These are phyloP conservation scores for Ophiothrix spiculata DNA, from an alignment of 35 echinoderm and acorn worm species.

Conservation along the genomic window DNA sequence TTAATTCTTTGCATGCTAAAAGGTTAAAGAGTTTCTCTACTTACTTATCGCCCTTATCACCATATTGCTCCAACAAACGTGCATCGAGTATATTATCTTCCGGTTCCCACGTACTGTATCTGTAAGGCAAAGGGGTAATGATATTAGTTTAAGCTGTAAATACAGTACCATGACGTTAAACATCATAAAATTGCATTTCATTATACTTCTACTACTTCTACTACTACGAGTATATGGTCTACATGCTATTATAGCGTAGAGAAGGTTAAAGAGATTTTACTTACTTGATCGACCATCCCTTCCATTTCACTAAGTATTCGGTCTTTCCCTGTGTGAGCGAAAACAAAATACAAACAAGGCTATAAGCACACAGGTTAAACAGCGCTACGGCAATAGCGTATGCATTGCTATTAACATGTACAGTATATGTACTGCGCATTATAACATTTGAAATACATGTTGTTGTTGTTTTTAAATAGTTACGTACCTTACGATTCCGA, in stretches of 20 bases:
- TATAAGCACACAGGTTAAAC: too few species aligned
- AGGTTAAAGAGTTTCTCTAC: not conserved
- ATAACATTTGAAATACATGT: too few species aligned
- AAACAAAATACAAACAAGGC: too few species aligned
- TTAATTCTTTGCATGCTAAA: not conserved
- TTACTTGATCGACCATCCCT: slow-evolving; percentile 86
- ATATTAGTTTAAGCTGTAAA: too few species aligned
- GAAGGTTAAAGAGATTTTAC: slow-evolving; percentile 35
- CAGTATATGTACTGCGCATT: too few species aligned
- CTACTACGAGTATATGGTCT: too few species aligned
- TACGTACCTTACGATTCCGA: slow-evolving; percentile 84
- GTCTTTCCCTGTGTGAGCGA: slow-evolving; percentile 52
- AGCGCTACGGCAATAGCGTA: too few species aligned
- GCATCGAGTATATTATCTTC: slow-evolving; percentile 81
- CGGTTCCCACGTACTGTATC: slow-evolving; percentile 95
- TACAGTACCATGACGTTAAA: too few species aligned
- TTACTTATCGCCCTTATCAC: slow-evolving; percentile 75
- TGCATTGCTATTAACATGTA: not conserved
- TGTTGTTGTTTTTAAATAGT: too few species aligned
- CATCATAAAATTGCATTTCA: too few species aligned
- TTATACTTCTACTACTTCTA: too few species aligned
- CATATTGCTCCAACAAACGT: slow-evolving; percentile 61
- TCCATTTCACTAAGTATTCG: slow-evolving; percentile 94
- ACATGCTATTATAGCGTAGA: not conserved
- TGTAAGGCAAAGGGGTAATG: slow-evolving; percentile 27